Conservation (phyloP, 1,140 invertebrate species). For the Chlorops oryzae region DNA sequence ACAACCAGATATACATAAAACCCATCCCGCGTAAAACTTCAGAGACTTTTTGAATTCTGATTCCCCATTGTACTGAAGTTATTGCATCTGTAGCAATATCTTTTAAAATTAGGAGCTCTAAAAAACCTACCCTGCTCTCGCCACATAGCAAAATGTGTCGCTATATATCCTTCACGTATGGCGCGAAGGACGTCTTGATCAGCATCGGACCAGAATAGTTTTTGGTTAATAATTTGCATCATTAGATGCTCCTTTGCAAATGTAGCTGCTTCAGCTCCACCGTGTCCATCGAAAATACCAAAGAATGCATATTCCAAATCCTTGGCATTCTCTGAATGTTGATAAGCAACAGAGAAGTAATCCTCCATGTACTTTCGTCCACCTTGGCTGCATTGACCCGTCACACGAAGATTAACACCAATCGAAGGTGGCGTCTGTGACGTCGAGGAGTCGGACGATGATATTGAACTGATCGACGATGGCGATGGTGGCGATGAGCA, state of each 20-base stretch:
- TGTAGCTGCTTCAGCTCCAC: constrained; percentile 84
- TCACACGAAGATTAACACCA: constrained; percentile 87
- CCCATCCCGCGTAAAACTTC: too few relatives aligned
- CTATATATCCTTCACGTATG: constrained; percentile 87
- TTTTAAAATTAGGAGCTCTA: too few relatives aligned
- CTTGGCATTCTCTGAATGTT: constrained; percentile 80
- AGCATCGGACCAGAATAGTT: constrained; percentile 89
- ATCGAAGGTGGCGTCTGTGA: constrained; percentile 61
- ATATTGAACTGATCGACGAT: too few relatives aligned
- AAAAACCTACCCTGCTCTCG: constrained; percentile 81
- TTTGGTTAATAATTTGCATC: constrained; percentile 87
- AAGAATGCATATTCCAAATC: constrained; percentile 92
- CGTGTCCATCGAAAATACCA: constrained; percentile 94
- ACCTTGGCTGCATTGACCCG: constrained; percentile 91
- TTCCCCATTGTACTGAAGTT: neutral
- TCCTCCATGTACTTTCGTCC: constrained; percentile 99
- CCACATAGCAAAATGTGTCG: constrained; percentile 94
- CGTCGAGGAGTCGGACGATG: too few relatives aligned
- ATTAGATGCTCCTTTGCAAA: constrained; percentile 94
- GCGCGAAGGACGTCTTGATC: constrained; percentile 87
- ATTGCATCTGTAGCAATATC: too few relatives aligned
- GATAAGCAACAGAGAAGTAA: constrained; percentile 90
- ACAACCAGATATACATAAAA: too few relatives aligned
- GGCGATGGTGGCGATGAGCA: too few relatives aligned
- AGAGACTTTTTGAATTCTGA: too few relatives aligned